Base-by-base conservation (phyloP, 2,888 invertebrate genomes). In the Apantesis nais region DNA sequence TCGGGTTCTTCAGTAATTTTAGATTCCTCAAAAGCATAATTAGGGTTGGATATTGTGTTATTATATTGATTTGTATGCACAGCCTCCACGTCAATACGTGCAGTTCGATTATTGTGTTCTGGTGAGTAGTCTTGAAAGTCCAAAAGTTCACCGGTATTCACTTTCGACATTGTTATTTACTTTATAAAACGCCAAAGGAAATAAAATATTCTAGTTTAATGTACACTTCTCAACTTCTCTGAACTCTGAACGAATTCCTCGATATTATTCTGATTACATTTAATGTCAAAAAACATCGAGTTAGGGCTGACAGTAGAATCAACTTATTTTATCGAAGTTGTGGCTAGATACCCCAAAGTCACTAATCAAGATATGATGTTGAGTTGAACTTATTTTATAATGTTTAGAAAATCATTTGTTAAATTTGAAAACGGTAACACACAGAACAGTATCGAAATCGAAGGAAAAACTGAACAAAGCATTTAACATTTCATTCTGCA, bases 51-150 rank as follows among this genome's bases (percentile, higher is more conserved):
- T 91, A 89, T 95, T 84, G 90, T 86, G 77, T 86, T 92, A 72
- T 87, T 92, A 83, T 93, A 94, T 84, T 92, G 93, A 88, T 94
- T 94, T 58, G 94, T 92, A 76, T 88, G 97, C 87, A 95, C 95
- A 66, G 96, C 96, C 80, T 96, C 96, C 69, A 97, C 96, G 85
- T 96, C 96, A 76, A 97, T 95, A 84, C 97, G 95, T 58, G 97
- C 96, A 81, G 96, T 96, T n/a, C 95, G 93, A 69, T 93, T 94
- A 74, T 95, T 95, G 73, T 93, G 94, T 74, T 93, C 93, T 16
- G 96, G 96, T 39, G 97, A 96, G 89, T 96, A 97, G 85, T 97
- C 97, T 90, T 97, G 97, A 83, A 97, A 97, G 75, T 97, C 96
- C 74, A 97, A 88, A 76, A 97, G 90, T 85, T 97, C 97, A 63